Conservation (phyloP, 2,113 vertebrate genomes). For the Gambusia holbrooki region DNA sequence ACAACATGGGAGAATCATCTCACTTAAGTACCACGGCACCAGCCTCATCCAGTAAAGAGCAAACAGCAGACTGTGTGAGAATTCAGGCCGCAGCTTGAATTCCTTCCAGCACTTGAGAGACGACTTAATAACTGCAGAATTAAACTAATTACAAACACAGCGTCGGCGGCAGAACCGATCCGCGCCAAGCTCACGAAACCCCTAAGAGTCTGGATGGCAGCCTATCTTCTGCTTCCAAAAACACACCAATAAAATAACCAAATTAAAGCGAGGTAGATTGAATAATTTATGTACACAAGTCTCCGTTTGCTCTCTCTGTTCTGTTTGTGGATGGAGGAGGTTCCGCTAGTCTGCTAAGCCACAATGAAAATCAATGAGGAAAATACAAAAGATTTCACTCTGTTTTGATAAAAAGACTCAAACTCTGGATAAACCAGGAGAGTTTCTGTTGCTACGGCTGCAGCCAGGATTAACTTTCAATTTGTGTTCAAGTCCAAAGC, state of each 20-base stretch:
- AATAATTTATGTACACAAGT: constrained; percentile 41
- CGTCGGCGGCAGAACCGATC: constrained; percentile 22
- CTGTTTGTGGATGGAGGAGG: constrained; percentile 30
- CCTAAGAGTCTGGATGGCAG: constrained; percentile 44
- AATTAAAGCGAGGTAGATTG: constrained; percentile 35
- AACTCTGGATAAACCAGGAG: neutral
- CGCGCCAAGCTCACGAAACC: constrained; percentile 36
- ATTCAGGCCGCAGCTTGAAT: constrained; percentile 47
- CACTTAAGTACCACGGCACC: constrained; percentile 55
- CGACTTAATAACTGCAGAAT: constrained; percentile 64
- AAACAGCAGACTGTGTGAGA: constrained; percentile 44
- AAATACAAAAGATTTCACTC: neutral
- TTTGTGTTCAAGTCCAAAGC: constrained; percentile 40
- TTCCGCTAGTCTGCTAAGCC: constrained; percentile 2
- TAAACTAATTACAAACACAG: constrained; percentile 69
- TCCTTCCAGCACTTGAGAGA: constrained; percentile 57
- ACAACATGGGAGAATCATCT: constrained; percentile 54
- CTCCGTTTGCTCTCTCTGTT: constrained; percentile 10
- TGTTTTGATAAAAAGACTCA: neutral
- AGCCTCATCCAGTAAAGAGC: constrained; percentile 53
- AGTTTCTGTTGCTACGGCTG: constrained; percentile 51
- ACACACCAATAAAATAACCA: constrained; percentile 34
- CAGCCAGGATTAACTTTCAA: constrained; percentile 40
- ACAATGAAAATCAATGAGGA: constrained; percentile 2
- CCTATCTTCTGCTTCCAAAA: constrained; percentile 51